These are phyloP conservation scores for Epizoanthus scotinus DNA, from an alignment of 92 coral and sea anemone species.

Conservation along the genomic window DNA sequence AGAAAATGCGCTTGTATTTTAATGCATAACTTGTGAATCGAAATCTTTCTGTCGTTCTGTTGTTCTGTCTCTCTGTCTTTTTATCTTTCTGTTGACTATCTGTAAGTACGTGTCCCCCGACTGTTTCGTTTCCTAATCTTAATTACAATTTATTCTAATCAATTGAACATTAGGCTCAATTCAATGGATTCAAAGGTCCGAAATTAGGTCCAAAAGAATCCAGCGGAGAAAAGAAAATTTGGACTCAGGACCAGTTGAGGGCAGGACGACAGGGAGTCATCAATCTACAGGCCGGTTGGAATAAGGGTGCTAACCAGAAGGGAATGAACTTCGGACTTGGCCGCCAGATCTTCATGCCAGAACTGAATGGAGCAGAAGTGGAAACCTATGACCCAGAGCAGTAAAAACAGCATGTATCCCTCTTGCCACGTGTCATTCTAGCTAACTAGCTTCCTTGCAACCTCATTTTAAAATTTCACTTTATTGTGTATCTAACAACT, in stretches of 20 bases:
- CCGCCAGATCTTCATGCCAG: constrained; percentile 22
- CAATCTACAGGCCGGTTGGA: constrained; percentile 33
- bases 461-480: no score
- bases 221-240: not conserved
- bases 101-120: no score
- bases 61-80: no score
- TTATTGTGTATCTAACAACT: no score
- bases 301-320: constrained; percentile 15
- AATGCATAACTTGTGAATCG: no score
- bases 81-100: not conserved
- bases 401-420: not conserved
- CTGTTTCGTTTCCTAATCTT: not conserved
- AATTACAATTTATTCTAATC: not conserved
- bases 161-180: constrained; percentile 7
- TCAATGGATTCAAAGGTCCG: constrained; percentile 34
- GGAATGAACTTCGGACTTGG: constrained; percentile 20
- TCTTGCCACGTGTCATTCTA: no score
- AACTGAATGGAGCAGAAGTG: not conserved
- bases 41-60: no score
- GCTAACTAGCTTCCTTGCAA: no score
- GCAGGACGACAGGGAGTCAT: constrained; percentile 15
- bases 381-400: not conserved
- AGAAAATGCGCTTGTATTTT: not conserved
- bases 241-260: constrained; percentile 12
- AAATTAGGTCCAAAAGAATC: constrained; percentile 29